These are phyloP conservation scores for Procambarus clarkii DNA, from an alignment of 1,140 invertebrate genomes.

Conservation along the genomic window DNA sequence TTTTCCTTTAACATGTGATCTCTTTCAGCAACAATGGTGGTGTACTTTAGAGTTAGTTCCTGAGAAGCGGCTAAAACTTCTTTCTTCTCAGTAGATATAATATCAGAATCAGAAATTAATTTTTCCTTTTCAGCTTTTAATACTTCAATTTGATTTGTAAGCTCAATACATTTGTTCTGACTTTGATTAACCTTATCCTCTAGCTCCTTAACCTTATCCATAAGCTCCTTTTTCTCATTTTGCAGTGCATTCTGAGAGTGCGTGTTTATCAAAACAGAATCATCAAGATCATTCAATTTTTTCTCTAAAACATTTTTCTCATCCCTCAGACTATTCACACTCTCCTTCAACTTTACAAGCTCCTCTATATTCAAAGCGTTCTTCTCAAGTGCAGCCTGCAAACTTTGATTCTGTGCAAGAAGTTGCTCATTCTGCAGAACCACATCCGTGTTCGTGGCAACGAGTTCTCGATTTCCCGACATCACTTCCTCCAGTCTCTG, in stretches of 20 bases:
- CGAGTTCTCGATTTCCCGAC: slow-evolving; percentile 23
- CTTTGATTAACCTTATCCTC: too few relatives aligned
- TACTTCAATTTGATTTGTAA: not conserved
- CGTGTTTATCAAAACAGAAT: not conserved
- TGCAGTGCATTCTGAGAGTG: not conserved
- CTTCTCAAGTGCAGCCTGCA: not conserved
- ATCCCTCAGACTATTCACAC: not conserved
- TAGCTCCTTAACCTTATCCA: not conserved
- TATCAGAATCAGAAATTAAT: not conserved
- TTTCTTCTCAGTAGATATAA: not conserved
- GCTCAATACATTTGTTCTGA: not conserved
- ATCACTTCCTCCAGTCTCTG: slow-evolving; percentile 15
- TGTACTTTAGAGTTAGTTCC: not conserved
- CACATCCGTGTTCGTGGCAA: slow-evolving; percentile 27
- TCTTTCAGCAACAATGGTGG: not conserved
- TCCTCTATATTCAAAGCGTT: not conserved
- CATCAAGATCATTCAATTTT: not conserved
- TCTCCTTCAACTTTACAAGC: not conserved
- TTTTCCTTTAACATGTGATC: slow-evolving; percentile 21
- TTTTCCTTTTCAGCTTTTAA: slow-evolving; percentile 1
- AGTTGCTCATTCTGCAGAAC: slow-evolving; percentile 20
- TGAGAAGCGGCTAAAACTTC: not conserved
- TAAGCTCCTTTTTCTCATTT: not conserved
- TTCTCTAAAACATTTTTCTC: not conserved
- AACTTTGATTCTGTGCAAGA: slow-evolving; percentile 7